A percentile compares a stretch with the other conserved stretches of the same genome.
These are phyloP conservation scores for Drosophila kuntzei DNA, from an alignment of 2,888 invertebrate genomes.

Conservation along the genomic window DNA sequence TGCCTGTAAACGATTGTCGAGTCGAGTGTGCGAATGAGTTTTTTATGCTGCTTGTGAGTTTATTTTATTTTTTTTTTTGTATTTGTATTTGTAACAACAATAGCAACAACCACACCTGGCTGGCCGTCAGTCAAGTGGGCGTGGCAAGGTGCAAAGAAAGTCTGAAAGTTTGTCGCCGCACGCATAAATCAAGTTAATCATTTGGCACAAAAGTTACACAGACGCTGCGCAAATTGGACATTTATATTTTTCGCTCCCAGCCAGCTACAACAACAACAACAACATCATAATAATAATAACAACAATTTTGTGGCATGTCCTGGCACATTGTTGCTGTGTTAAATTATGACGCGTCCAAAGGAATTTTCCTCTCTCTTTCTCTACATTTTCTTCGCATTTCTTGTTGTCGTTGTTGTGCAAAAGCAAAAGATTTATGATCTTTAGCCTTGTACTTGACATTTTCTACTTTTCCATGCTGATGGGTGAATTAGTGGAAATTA, in stretches of 20 bases:
- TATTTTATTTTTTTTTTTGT: slow-evolving; percentile 2
- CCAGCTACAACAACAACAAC: slow-evolving; percentile 33
- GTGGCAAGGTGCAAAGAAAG: slow-evolving; percentile 36
- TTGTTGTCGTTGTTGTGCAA: slow-evolving; percentile 27
- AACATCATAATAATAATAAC: slow-evolving; percentile 17
- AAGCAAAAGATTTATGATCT: slow-evolving; percentile 70
- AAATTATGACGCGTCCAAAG: slow-evolving; percentile 66
- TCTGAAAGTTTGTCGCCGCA: slow-evolving; percentile 72
- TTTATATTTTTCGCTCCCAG: slow-evolving; percentile 72
- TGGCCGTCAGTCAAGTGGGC: slow-evolving; percentile 30
- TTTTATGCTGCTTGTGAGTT: slow-evolving; percentile 41
- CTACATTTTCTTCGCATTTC: slow-evolving; percentile 7
- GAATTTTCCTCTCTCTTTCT: slow-evolving; percentile 33
- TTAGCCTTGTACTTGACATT: slow-evolving; percentile 73
- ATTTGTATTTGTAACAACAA: background rate
- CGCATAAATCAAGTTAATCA: slow-evolving; percentile 82
- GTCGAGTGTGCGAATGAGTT: slow-evolving; percentile 53
- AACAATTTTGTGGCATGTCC: slow-evolving; percentile 49
- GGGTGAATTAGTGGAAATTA: slow-evolving; percentile 65
- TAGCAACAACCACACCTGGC: slow-evolving; percentile 28
- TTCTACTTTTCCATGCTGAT: slow-evolving; percentile 49
- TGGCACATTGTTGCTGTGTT: slow-evolving; percentile 44
- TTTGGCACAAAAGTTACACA: slow-evolving; percentile 64
- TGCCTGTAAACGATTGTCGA: slow-evolving; percentile 48
- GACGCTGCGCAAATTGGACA: slow-evolving; percentile 79